Evolutionary conservation across 2,888 invertebrate species (phyloP), one percentile per base, ranked within the genome.

Genomic region (Hypomecis punctinalis): DNA sequence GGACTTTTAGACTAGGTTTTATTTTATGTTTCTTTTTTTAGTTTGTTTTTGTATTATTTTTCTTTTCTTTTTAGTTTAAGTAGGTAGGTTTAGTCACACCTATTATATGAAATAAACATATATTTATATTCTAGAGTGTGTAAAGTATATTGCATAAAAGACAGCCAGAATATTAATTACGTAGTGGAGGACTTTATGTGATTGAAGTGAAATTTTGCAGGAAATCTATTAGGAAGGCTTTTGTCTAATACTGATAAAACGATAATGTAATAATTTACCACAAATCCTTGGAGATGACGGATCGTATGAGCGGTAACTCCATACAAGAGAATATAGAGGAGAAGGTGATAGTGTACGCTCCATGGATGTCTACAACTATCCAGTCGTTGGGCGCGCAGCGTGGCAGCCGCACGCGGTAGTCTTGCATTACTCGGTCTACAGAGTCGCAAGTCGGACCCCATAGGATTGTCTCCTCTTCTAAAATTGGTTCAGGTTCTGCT

Each of bases 371-470:
- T 37, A 83, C 76, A 4, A 80, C 70, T 6, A 83, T 72, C 84
- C 83, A 84, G 59, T 83, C 82, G 7, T 64, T 62, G 5, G 76
- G 66, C 0, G 72, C 57, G 55, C 79, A 79, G 1, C 43, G 60
- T 8, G 83, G 82, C 36, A 83, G 69, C 10, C 43, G 51, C 3
- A 83, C 35, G 0, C 63, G 37, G 7, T 61, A 42, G 45, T 80
- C 69, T 11, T 67, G 33, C 78, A 79, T 77, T 7, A 85, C 71
- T 0, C 76, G 77, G 51, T 85, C 83, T 0, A 54, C 55, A 1
- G 80, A 81, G 57, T 82, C 81, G 35, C 81, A 79, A 11, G 76
- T 80, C 0, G 83, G 82, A 5, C 83, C 82, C 81, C 81, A 83
- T 0, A 83, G 70, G 3, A 82, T 79, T 0, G 73, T 65, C 5